Evolutionary conservation across 2,797 vertebrate species (phyloP).

Genomic region (Sebastes oblongus): DNA sequence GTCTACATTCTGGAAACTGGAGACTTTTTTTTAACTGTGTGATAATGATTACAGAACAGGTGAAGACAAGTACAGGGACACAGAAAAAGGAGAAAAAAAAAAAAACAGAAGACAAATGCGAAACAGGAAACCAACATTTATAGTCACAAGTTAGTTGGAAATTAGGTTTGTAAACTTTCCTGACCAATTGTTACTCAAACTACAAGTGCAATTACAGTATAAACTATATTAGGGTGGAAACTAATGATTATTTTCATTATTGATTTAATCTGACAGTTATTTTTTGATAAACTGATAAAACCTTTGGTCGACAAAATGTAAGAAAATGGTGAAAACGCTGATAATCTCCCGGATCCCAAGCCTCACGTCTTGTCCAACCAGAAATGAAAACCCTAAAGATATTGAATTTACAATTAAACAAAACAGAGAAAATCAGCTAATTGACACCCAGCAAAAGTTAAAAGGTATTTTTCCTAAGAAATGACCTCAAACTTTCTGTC

Average conservation of each 20-base stretch:
- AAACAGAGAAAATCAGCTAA: not conserved
- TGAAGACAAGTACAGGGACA: too few relatives aligned
- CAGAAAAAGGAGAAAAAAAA: too few relatives aligned
- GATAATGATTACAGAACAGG: too few relatives aligned
- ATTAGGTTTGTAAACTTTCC: not conserved
- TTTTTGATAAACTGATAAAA: not conserved
- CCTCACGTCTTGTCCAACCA: not conserved
- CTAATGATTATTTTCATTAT: not conserved
- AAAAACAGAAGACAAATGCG: too few relatives aligned
- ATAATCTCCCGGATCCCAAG: not conserved
- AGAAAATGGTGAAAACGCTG: not conserved
- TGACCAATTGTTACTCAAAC: not conserved
- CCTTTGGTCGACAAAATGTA: not conserved
- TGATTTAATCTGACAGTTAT: not conserved
- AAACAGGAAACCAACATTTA: not conserved
- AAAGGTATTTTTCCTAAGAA: not conserved
- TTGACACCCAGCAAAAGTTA: not conserved
- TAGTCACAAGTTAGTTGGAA: not conserved
- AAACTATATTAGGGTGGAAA: not conserved
- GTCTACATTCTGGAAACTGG: not conserved
- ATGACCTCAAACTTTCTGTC: not conserved
- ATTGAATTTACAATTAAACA: not conserved
- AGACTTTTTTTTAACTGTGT: too few relatives aligned
- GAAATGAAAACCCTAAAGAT: not conserved
- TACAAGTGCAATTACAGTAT: not conserved